Percentiles rank a stretch among this genome's conserved stretches.
These are phyloP conservation scores for Microtus pennsylvanicus DNA, from an alignment of 2,113 vertebrate genomes.

Conservation along the genomic window DNA sequence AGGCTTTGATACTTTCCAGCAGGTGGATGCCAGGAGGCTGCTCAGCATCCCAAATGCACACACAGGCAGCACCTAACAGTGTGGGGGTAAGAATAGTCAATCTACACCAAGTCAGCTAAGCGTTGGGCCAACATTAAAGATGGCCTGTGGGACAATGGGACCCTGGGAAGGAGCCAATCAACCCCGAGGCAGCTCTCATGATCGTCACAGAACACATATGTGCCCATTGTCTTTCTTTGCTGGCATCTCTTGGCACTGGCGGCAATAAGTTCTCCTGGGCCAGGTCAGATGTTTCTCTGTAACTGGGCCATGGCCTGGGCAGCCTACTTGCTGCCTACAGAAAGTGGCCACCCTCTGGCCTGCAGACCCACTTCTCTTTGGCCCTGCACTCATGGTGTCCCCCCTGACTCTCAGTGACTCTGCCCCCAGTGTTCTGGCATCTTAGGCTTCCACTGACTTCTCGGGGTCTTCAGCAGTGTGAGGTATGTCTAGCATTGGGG, in stretches of 20 bases:
- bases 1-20: accelerated
- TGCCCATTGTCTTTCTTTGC: no score
- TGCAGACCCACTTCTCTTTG: neutral
- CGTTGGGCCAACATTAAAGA: neutral
- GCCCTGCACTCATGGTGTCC: accelerated
- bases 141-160: neutral
- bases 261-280: neutral
- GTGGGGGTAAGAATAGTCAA: neutral
- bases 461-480: neutral
- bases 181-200: no score
- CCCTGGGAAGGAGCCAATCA: accelerated
- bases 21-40: neutral
- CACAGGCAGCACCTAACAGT: accelerated
- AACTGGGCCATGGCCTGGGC: neutral
- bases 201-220: neutral
- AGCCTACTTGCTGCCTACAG: neutral
- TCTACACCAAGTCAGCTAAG: neutral
- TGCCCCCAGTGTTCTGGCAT: neutral
- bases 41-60: accelerated
- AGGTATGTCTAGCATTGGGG: neutral
- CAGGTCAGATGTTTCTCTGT: neutral
- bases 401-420: neutral
- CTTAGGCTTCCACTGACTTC: neutral
- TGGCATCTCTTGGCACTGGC: neutral
- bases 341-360: neutral